Conservation (phyloP, 2,113 vertebrate species). For the Aepyceros melampus region DNA sequence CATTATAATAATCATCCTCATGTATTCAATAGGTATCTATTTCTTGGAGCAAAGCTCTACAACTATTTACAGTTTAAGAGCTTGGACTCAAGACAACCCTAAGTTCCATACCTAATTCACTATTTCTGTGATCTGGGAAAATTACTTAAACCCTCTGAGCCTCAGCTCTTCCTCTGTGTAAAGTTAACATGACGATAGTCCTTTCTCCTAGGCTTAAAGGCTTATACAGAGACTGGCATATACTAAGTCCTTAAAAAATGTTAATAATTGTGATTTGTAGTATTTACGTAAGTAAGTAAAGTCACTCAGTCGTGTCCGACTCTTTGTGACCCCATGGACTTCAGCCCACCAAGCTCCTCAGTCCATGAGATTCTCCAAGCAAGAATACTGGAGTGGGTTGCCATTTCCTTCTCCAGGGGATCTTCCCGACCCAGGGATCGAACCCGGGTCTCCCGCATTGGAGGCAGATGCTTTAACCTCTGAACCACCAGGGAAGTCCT, state of each 20-base stretch:
- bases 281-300: no score
- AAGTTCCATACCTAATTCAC: background rate
- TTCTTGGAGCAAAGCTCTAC: background rate
- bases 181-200: background rate
- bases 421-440: no score
- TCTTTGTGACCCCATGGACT: no score
- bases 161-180: background rate
- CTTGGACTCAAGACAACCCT: background rate
- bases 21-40: background rate
- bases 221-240: background rate
- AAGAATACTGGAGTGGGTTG: no score
- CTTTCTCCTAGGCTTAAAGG: background rate
- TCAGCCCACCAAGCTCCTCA: no score
- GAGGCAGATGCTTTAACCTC: no score
- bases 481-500: no score
- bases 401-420: no score
- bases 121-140: background rate
- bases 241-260: background rate
- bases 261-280: background rate
- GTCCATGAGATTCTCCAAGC: no score
- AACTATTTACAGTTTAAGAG: background rate
- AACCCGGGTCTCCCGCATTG: no score
- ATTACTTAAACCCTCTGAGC: background rate
- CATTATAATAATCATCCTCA: background rate
- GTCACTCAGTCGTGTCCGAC: no score